Conservation (phyloP, 2,797 vertebrate species). For the Onychomys arenicola region DNA sequence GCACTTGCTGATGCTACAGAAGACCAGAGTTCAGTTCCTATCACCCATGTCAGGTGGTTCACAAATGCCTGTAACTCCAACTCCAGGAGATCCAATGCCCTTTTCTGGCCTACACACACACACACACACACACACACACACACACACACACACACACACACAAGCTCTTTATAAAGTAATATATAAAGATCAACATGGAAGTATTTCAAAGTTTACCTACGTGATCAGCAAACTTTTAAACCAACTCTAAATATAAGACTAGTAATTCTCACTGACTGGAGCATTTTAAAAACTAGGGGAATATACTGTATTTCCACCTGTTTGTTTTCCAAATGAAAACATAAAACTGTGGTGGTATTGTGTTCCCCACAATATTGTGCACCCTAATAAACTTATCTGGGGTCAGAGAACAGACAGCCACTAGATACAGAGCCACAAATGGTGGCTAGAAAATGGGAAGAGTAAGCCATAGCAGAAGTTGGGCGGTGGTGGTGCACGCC, state of each 20-base stretch:
- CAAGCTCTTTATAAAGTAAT: not conserved
- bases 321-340: slow-evolving; percentile 65
- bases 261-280: slow-evolving; percentile 28
- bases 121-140: no score
- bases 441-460: no score
- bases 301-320: slow-evolving; percentile 8
- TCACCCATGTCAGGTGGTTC: not conserved
- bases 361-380: no score
- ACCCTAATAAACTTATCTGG: no score
- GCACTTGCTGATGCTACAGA: not conserved
- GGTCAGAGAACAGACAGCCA: no score
- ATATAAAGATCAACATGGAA: not conserved
- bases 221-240: slow-evolving; percentile 17
- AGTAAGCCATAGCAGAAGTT: no score
- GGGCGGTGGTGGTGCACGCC: no score
- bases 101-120: not conserved
- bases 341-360: no score
- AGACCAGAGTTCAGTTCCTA: not conserved
- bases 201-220: slow-evolving; percentile 57
- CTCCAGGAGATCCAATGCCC: not conserved
- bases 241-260: slow-evolving; percentile 28
- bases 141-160: no score
- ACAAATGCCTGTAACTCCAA: not conserved
- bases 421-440: no score
- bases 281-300: slow-evolving; percentile 50